Conservation (phyloP, 2,797 vertebrate genomes). For the Sebastes nivosus region DNA sequence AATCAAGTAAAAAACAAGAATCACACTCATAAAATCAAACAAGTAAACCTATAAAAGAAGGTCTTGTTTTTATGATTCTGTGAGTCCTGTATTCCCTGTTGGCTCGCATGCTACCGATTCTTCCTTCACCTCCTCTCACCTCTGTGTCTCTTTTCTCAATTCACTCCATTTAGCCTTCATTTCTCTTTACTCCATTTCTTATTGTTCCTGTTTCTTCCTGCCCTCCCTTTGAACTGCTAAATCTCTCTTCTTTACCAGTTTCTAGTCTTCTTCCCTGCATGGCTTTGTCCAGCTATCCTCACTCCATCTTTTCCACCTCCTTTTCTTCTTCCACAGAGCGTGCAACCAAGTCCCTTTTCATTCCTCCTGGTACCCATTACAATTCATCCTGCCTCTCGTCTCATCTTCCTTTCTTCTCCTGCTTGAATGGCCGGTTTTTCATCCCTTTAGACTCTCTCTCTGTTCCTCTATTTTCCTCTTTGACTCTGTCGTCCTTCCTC, state of each 20-base stretch:
- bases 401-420: constrained; percentile 27
- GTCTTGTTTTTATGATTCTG: background rate
- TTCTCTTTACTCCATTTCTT: background rate
- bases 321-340: background rate
- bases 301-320: background rate
- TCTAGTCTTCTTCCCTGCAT: background rate
- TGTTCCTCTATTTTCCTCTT: background rate
- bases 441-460: background rate
- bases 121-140: background rate
- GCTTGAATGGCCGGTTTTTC: background rate
- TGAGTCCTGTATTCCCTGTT: background rate
- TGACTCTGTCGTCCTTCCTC: background rate
- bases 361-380: constrained; percentile 1
- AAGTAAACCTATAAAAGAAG: background rate
- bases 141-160: background rate
- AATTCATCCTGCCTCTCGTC: constrained; percentile 9
- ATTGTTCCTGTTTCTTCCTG: background rate
- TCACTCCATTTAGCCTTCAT: constrained; percentile 1
- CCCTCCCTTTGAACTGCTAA: constrained; percentile 21
- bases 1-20: background rate
- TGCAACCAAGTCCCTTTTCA: constrained; percentile 14
- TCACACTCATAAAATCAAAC: background rate
- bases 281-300: background rate
- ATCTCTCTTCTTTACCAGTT: constrained; percentile 4
- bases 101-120: background rate